These are phyloP conservation scores for Cryptus armator DNA, from an alignment of 2,888 invertebrate genomes.

Conservation along the genomic window DNA sequence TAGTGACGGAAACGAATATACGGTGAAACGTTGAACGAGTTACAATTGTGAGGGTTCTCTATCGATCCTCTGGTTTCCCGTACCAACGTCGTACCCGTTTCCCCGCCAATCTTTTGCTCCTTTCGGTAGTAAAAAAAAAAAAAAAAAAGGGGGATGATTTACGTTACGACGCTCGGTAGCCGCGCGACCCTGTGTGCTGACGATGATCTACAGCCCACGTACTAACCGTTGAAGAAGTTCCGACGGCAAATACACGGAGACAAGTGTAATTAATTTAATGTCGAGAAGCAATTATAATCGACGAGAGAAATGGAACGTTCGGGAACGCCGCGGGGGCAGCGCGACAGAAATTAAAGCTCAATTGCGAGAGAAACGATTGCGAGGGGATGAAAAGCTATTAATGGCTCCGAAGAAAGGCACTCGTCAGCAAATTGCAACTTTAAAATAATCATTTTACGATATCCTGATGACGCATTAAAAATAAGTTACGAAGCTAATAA, in stretches of 20 bases:
- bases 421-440: background rate
- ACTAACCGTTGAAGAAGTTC: background rate
- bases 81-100: background rate
- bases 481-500: background rate
- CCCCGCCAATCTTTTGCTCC: background rate
- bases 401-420: background rate
- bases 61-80: background rate
- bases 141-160: no score
- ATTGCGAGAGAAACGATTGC: background rate
- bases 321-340: background rate
- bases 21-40: background rate
- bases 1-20: background rate
- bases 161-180: background rate
- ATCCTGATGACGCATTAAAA: background rate
- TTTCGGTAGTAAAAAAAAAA: background rate
- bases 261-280: slow-evolving; percentile 10
- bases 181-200: background rate
- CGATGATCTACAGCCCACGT: background rate
- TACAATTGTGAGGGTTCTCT: background rate
- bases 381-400: background rate
- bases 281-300: background rate
- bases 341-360: slow-evolving; percentile 11
- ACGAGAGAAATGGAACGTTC: background rate
- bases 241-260: background rate
- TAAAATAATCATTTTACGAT: background rate